Evolutionary conservation across 2,797 vertebrate genomes (phyloP), one percentile per base, ranked within the genome.

Genomic region (Melanotaenia nigrans): DNA sequence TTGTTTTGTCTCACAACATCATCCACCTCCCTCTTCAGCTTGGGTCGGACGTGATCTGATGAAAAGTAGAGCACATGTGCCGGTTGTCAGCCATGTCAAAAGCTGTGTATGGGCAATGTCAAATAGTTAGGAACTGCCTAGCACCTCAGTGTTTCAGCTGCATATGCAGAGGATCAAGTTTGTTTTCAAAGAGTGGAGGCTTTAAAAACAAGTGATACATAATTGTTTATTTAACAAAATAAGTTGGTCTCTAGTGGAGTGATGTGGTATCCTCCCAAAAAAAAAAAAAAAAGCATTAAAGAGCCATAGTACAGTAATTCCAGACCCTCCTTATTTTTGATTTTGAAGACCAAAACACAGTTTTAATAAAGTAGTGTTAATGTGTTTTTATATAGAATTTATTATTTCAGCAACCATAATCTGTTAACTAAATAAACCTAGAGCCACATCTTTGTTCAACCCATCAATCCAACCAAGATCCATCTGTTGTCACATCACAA

Each of bases 21-120:
- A 49, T 76, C 67, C 36, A 7, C 75, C 85, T 88, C 86, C 83
- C 86, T 84, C 58, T 66, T 58, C 71, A 53, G 73, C 70, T 69
- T 51, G 55, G 51, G 59, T 40, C 0, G 28, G 83, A 56, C 57
- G 42, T 20, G 75, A 67, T 81, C 69, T 47, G 82, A 72, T 12
- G 59, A 67, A 58, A 30, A 81, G 68, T 11, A 42, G 35, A 83
- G 69, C 76, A 83, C 86, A 87, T 84, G 81, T 76, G 77, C 12
- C 62, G 74, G 61, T 61, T 55, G 36, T 76, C 81, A 77, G 62
- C 61, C 7, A 75, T 71, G 78, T 88, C 75, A 78, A 45, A 67
- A 75, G 77, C 79, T 72, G 65, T 40, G 1, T 45, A 63, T 93
- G 92, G 82, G 67, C 80, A 92, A 79, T 87, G 85, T 94, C 91